Conservation (phyloP, 2,888 invertebrate genomes). For the Folsomia manolachei region DNA sequence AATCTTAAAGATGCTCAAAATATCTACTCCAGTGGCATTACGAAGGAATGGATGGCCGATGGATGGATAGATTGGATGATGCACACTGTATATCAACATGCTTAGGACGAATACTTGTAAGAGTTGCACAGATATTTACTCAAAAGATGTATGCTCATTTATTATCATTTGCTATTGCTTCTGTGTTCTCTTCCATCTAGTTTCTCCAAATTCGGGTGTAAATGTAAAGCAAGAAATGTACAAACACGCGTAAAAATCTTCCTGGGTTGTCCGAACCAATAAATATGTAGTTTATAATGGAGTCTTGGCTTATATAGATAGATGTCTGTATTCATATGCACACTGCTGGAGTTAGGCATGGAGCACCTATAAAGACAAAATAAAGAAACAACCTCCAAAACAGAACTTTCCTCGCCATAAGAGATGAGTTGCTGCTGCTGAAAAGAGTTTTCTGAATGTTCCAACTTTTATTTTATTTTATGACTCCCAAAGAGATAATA, state of each 20-base stretch:
- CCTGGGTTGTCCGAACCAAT: conserved; percentile 8
- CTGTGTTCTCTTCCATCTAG: not conserved
- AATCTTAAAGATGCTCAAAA: not conserved
- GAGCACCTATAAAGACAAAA: too few species aligned
- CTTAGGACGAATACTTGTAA: too few species aligned
- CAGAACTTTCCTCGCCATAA: not conserved
- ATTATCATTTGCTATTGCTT: not conserved
- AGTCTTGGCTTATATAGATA: not conserved
- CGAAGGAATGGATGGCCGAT: too few species aligned
- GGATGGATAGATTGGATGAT: too few species aligned
- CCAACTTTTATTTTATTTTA: conserved; percentile 5
- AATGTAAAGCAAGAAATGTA: not conserved
- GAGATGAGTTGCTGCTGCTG: too few species aligned
- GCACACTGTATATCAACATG: not conserved
- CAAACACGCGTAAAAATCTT: conserved; percentile 1
- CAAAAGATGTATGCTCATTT: not conserved
- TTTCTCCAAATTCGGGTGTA: conserved; percentile 3
- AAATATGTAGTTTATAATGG: not conserved
- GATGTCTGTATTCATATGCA: too few species aligned
- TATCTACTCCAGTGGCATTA: not conserved
- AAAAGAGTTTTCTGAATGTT: conserved; percentile 2
- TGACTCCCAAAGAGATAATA: not conserved
- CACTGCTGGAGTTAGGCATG: too few species aligned
- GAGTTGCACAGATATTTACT: too few species aligned
- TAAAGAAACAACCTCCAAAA: not conserved